These are phyloP conservation scores for Lithobius niger DNA, from an alignment of 1,140 invertebrate genomes.

Conservation along the genomic window DNA sequence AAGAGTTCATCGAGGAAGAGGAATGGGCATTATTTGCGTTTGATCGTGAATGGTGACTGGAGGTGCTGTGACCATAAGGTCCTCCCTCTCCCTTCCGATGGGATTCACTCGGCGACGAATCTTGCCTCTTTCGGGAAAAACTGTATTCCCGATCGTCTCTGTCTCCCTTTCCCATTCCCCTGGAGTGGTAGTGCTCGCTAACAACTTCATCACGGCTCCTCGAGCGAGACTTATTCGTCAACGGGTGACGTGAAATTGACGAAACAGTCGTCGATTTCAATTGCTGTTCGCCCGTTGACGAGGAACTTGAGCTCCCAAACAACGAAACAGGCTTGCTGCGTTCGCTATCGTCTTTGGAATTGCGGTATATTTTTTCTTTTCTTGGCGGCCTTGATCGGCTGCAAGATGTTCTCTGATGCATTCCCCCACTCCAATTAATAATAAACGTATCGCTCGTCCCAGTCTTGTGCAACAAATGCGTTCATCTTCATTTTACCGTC, in stretches of 20 bases:
- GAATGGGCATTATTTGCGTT: neutral
- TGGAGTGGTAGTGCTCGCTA: neutral
- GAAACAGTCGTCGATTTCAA: neutral
- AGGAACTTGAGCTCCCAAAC: neutral
- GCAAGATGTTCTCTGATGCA: slow-evolving; percentile 2
- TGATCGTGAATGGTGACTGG: too few species aligned
- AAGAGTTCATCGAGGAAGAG: neutral
- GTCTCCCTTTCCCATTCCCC: neutral
- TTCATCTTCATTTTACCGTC: too few species aligned
- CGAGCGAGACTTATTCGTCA: neutral
- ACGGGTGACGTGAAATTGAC: neutral
- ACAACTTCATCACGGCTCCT: neutral
- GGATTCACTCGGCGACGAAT: neutral
- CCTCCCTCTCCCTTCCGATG: too few species aligned
- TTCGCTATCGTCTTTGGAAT: slow-evolving; percentile 1
- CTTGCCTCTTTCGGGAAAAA: neutral
- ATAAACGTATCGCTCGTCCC: too few species aligned
- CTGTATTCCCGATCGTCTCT: neutral
- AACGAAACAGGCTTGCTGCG: neutral
- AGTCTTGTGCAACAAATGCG: too few species aligned
- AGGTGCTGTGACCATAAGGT: too few species aligned
- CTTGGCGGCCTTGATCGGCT: slow-evolving; percentile 7
- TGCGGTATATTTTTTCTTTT: slow-evolving; percentile 3
- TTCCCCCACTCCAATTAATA: too few species aligned
- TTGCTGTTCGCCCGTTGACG: neutral